A percentile compares a stretch with the other conserved stretches of the same genome.
These are phyloP conservation scores for Pleuronectes platessa DNA, from an alignment of 2,113 vertebrate species.

Conservation along the genomic window DNA sequence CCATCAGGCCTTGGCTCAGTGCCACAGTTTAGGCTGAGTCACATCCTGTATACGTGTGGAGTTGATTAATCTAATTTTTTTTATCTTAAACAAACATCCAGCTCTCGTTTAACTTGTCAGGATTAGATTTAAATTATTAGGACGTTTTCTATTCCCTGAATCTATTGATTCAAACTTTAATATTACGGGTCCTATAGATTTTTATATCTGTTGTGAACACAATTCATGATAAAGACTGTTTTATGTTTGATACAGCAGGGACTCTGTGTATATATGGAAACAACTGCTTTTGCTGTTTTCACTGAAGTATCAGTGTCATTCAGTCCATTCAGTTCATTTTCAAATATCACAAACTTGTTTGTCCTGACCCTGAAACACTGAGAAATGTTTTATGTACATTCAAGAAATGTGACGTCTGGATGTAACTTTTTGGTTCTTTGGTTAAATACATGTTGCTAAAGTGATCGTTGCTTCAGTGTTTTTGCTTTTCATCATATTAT, in stretches of 20 bases:
- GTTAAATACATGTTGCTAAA: too few relatives aligned
- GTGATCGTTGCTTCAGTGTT: neutral
- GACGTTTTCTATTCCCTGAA: too few relatives aligned
- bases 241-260: neutral
- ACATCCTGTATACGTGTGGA: conserved; percentile 24
- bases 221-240: neutral
- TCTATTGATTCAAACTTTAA: too few relatives aligned
- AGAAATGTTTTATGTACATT: neutral
- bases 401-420: too few relatives aligned
- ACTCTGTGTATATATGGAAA: neutral
- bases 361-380: neutral
- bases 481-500: neutral
- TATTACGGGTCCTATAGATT: neutral
- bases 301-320: too few relatives aligned
- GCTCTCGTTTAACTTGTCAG: neutral
- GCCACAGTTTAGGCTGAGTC: conserved; percentile 18
- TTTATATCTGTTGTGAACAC: neutral
- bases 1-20: neutral
- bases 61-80: neutral
- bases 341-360: conserved; percentile 23
- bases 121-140: neutral
- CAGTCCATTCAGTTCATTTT: conserved; percentile 27
- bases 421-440: too few relatives aligned
- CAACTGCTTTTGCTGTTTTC: neutral
- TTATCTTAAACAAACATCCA: neutral